Evolutionary conservation across 1,140 invertebrate genomes (phyloP), one percentile per base, ranked within the genome.

Genomic region (Pseudoatta argentina): DNA sequence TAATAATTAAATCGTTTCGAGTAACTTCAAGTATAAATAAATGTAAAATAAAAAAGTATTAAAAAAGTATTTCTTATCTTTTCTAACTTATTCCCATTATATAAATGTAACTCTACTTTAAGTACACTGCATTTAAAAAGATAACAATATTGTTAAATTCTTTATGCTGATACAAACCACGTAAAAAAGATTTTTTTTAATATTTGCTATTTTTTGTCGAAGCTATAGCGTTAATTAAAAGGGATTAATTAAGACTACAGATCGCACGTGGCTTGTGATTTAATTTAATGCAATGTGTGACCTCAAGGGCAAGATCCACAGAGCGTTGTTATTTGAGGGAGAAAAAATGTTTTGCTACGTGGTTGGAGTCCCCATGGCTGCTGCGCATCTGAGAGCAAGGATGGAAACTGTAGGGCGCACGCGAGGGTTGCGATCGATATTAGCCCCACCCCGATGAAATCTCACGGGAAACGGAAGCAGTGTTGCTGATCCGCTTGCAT

Each of bases 381-480:
- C 87, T 86, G 69, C 86, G 67, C 83, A 72, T 89, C 87, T 87
- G 86, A 82, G 83, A 89, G 87, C 81, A 86, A 59, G 51, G 78
- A 21, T 48, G 34, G 59, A 64, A 82, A 61, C 51, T 44, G 30
- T 75, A 12, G 51, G 18, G 87, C 87, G 76, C 81, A 78, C 39
- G 64, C 85, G 85, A 90, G 53, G 30, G 48, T 75, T 57, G 61
- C 78, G 88, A 93, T 93, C 92, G 91, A 93, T 93, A 92, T 83
- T 87, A 81, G 87, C 86, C 90, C 89, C 90, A 85, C 87, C 87
- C 86, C 24, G 48, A 48, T 61, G 63, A 63, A 71, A 86, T 79
- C 79, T 85, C 57, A 87, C 91, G 66, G 48, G 39, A 66, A 73
- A 53, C 81, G 83, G 76, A 90, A 67, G 85, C 89, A 88, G 57